Evolutionary conservation across 2,797 vertebrate species (phyloP).

Genomic region (Miichthys miiuy): DNA sequence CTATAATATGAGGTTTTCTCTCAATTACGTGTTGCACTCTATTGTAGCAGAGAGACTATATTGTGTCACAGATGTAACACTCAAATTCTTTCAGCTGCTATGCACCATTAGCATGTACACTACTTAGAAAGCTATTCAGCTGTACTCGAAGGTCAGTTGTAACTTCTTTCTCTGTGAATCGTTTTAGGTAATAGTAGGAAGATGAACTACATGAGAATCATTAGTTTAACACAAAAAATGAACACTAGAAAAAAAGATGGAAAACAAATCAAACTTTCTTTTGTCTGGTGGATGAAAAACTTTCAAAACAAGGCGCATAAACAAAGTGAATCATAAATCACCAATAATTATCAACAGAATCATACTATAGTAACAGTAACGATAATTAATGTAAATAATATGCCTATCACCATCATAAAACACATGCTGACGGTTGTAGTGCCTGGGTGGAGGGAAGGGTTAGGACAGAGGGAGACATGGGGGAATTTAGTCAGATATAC

Average conservation of each 20-base stretch:
- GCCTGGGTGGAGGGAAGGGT: background rate
- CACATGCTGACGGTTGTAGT: background rate
- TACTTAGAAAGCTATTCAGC: conserved; percentile 35
- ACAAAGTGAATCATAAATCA: background rate
- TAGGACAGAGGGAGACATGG: background rate
- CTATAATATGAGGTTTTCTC: conserved; percentile 28
- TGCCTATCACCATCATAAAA: background rate
- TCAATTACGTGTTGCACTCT: conserved; percentile 11
- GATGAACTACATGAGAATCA: background rate
- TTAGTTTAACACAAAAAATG: background rate
- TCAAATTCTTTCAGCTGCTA: conserved; percentile 44
- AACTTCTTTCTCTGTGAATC: conserved; percentile 17
- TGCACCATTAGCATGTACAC: conserved; percentile 10
- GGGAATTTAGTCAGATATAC: background rate
- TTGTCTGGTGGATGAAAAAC: background rate
- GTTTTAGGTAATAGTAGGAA: background rate
- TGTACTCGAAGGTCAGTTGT: conserved; percentile 30
- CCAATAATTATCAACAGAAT: background rate
- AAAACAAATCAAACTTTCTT: background rate
- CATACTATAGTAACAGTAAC: background rate
- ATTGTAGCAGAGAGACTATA: conserved; percentile 22
- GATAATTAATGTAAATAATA: background rate
- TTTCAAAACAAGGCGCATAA: background rate
- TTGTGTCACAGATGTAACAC: conserved; percentile 46
- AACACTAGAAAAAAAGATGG: background rate